phyloP scores from a whole-genome alignment of 2,797 vertebrate genomes.

The Myotis myotis region DNA sequence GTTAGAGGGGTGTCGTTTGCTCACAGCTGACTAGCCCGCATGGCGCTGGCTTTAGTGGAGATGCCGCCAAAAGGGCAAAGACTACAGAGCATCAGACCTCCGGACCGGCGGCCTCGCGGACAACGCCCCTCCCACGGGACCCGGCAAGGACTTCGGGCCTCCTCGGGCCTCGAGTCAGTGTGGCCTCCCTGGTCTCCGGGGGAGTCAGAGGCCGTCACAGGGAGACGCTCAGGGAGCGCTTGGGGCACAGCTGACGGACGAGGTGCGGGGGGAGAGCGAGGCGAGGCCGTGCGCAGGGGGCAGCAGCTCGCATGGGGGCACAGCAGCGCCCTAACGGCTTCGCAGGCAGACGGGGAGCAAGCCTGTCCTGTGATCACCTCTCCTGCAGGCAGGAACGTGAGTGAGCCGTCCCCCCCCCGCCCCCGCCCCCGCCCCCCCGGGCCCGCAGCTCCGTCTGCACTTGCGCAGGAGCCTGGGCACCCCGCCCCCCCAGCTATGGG shows the following conservation, averaged over 20 bases:
- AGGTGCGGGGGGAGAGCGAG: background rate
- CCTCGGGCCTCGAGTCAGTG: no score
- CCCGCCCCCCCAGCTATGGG: no score
- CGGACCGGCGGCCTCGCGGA: background rate
- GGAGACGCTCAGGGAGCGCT: background rate
- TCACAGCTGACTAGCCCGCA: no score
- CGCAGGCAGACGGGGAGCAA: no score
- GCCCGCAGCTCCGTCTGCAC: rapidly evolving
- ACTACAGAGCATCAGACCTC: rapidly evolving
- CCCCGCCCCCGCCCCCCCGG: no score
- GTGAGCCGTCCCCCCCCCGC: background rate
- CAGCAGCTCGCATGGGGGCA: rapidly evolving
- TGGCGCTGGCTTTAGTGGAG: rapidly evolving
- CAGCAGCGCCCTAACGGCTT: rapidly evolving
- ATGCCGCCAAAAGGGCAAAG: background rate
- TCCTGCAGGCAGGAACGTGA: rapidly evolving
- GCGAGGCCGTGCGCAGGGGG: no score
- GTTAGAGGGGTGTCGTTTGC: rapidly evolving
- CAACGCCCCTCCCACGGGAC: rapidly evolving
- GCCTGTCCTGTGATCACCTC: rapidly evolving
- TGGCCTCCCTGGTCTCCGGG: background rate
- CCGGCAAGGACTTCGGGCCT: background rate
- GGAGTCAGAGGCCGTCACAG: background rate
- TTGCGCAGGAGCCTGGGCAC: no score
- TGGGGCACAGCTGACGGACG: rapidly evolving